Evolutionary conservation across 2,888 invertebrate species (phyloP).

Genomic region (Trachelus stipa): DNA sequence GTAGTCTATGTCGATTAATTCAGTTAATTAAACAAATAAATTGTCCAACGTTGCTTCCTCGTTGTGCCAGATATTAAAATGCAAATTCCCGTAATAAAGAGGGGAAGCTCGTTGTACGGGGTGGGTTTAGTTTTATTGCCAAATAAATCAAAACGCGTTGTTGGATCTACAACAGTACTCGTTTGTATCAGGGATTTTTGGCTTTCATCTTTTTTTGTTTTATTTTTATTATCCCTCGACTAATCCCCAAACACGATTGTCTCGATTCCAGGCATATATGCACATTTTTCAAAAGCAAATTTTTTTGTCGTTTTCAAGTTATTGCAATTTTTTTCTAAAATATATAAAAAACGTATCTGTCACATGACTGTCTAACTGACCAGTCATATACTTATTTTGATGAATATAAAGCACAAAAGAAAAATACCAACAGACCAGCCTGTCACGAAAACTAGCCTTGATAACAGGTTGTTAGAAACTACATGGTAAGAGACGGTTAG

Average conservation of each 20-base stretch:
- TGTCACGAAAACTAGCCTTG: not conserved
- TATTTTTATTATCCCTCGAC: not conserved
- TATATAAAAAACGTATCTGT: no score
- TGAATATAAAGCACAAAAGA: not conserved
- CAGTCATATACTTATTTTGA: not conserved
- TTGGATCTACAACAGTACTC: conserved; percentile 30
- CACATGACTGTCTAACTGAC: not conserved
- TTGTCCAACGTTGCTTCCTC: conserved; percentile 34
- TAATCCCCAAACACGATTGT: no score
- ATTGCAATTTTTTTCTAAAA: no score
- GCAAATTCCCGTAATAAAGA: conserved; percentile 26
- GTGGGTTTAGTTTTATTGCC: conserved; percentile 29
- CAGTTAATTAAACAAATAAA: conserved; percentile 43
- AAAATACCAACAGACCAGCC: not conserved
- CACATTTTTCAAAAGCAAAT: not conserved
- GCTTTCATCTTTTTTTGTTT: not conserved
- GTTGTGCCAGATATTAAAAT: conserved; percentile 37
- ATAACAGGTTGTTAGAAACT: not conserved
- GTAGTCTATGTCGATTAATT: conserved; percentile 29
- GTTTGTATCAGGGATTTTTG: conserved; percentile 9
- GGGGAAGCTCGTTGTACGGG: not conserved
- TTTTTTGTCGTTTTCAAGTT: no score
- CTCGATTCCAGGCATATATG: no score
- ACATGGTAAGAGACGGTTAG: not conserved
- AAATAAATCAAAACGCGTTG: conserved; percentile 37